Evolutionary conservation across 1,140 invertebrate species (phyloP).

Genomic region (Drosophila tristis): DNA sequence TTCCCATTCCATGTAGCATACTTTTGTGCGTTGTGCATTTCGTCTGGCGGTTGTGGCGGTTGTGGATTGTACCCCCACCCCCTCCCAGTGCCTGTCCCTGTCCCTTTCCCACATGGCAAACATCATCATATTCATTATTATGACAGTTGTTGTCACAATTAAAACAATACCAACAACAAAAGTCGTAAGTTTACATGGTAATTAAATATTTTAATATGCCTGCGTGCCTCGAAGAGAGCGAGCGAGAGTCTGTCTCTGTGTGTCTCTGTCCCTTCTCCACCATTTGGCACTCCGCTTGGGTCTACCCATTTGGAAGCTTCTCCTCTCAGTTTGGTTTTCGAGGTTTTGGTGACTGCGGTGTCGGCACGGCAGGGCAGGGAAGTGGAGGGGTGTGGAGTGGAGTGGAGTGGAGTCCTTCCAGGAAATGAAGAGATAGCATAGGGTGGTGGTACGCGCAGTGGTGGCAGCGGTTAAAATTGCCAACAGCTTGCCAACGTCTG

Average conservation of each 20-base stretch:
- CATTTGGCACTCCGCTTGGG: slow-evolving; percentile 35
- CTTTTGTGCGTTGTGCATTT: slow-evolving; percentile 44
- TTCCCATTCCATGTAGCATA: slow-evolving; percentile 39
- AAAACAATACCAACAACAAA: slow-evolving; percentile 83
- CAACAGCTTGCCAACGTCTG: slow-evolving; percentile 62
- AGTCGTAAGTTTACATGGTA: slow-evolving; percentile 83
- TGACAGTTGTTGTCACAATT: slow-evolving; percentile 82
- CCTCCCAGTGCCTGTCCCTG: background rate
- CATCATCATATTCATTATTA: slow-evolving; percentile 82
- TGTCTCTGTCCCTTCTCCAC: background rate
- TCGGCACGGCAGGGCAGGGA: background rate
- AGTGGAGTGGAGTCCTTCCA: slow-evolving; percentile 8
- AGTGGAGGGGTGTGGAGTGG: background rate
- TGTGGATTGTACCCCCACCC: no score
- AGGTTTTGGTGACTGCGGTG: slow-evolving; percentile 49
- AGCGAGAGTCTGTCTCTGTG: background rate
- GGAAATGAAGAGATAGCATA: slow-evolving; percentile 53
- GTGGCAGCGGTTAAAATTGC: slow-evolving; percentile 71
- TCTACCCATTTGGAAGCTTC: slow-evolving; percentile 29
- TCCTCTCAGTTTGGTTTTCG: slow-evolving; percentile 31
- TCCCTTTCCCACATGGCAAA: slow-evolving; percentile 55
- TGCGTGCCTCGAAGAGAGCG: slow-evolving; percentile 26
- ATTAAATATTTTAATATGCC: slow-evolving; percentile 83
- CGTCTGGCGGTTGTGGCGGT: slow-evolving; percentile 24
- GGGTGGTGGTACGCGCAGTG: slow-evolving; percentile 6